These are phyloP conservation scores for Gallinago solitaria DNA, from an alignment of 2,797 vertebrate genomes.

Conservation along the genomic window DNA sequence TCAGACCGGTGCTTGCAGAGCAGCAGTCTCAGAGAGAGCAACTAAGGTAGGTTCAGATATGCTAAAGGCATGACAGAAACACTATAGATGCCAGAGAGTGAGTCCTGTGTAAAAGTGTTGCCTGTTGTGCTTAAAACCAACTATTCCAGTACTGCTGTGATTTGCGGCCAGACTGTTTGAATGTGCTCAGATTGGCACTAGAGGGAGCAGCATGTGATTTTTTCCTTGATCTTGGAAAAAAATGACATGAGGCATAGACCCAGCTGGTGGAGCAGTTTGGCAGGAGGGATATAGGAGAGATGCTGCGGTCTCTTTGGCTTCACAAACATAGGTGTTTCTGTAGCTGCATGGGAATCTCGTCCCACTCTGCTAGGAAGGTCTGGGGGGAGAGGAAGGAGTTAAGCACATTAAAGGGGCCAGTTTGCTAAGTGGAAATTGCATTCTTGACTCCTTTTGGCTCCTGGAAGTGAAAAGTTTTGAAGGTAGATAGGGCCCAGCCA, in stretches of 20 bases:
- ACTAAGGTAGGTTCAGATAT: not conserved
- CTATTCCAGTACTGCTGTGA: not conserved
- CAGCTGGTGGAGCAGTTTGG: not conserved
- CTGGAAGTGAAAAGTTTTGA: not conserved
- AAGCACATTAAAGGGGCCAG: not conserved
- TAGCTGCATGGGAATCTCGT: not conserved
- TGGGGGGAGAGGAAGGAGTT: not conserved
- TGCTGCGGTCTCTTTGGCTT: not conserved
- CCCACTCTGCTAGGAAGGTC: not conserved
- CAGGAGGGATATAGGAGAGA: not conserved
- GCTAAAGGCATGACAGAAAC: not conserved
- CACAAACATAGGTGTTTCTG: not conserved
- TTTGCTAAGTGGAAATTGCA: not conserved
- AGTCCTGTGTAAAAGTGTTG: not conserved
- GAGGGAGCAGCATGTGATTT: slow-evolving; percentile 8
- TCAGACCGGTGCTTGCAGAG: not conserved
- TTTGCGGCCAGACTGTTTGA: accelerated
- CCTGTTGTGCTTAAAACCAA: not conserved
- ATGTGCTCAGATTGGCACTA: not conserved
- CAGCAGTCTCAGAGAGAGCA: not conserved
- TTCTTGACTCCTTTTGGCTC: not conserved
- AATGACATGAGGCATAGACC: not conserved
- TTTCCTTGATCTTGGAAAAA: not conserved
- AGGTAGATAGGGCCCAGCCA: not conserved
- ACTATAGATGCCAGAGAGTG: not conserved